Percentiles rank a stretch among this genome's conserved stretches.
Evolutionary conservation across 1,140 invertebrate species (phyloP).

Genomic region (Halesus radiatus): DNA sequence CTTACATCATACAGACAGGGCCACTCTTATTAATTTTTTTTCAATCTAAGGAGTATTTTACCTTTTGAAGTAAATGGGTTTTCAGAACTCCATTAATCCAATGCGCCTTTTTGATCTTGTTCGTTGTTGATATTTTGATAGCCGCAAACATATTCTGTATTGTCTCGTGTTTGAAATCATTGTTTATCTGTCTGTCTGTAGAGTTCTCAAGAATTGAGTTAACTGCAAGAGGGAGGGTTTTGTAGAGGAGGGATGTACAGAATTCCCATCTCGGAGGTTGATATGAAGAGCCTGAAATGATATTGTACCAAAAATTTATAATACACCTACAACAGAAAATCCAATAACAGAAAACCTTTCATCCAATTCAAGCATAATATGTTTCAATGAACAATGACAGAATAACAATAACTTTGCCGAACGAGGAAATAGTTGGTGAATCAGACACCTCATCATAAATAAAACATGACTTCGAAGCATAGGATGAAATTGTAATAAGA

Average conservation of each 20-base stretch:
- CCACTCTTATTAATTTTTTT: too few relatives aligned
- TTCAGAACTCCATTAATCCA: conserved; percentile 16
- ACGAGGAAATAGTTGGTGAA: too few relatives aligned
- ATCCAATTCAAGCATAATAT: too few relatives aligned
- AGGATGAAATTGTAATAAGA: too few relatives aligned
- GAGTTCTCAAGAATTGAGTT: conserved; percentile 6
- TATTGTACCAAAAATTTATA: not conserved
- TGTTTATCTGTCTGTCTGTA: not conserved
- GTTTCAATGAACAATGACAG: too few relatives aligned
- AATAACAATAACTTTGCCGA: too few relatives aligned
- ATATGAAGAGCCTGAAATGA: conserved; percentile 22
- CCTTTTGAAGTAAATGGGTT: conserved; percentile 36
- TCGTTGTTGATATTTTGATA: not conserved
- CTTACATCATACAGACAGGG: too few relatives aligned
- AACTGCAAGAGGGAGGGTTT: conserved; percentile 35
- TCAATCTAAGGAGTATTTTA: too few relatives aligned
- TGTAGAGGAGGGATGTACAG: conserved; percentile 25
- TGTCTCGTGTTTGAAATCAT: not conserved
- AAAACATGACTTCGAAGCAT: too few relatives aligned
- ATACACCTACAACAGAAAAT: too few relatives aligned
- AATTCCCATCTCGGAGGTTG: conserved; percentile 33
- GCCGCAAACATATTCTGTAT: conserved; percentile 27
- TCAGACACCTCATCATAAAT: too few relatives aligned
- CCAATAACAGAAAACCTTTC: too few relatives aligned
- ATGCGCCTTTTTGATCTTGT: conserved; percentile 27